Conservation (phyloP, 2,797 vertebrate genomes). For the Spheniscus humboldti region DNA sequence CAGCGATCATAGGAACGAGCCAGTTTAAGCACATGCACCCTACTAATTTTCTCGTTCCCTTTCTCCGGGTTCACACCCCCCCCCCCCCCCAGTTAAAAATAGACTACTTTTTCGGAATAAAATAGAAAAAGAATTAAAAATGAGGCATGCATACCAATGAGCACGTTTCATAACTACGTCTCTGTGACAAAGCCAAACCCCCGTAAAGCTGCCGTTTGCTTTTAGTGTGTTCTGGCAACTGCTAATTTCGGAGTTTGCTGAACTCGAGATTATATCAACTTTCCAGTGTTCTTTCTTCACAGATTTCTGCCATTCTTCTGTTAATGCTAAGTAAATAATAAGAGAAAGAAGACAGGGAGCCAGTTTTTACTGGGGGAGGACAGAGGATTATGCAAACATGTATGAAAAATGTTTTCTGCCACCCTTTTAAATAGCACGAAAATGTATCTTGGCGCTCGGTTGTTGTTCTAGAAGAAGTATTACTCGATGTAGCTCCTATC, state of each 20-base stretch:
- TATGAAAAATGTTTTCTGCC: not conserved
- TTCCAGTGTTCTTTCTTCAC: not conserved
- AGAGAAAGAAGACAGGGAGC: not conserved
- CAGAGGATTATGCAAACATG: not conserved
- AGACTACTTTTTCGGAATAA: not conserved
- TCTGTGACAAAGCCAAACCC: conserved; percentile 30
- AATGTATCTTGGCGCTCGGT: not conserved
- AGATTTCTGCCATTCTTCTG: not conserved
- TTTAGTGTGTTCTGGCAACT: not conserved
- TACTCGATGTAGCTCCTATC: not conserved
- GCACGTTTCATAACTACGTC: conserved; percentile 9
- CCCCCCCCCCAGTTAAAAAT: not conserved
- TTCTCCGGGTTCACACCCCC: not conserved
- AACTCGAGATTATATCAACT: conserved; percentile 3
- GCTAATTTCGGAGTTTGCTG: not conserved
- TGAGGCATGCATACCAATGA: not conserved
- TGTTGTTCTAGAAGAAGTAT: not conserved
- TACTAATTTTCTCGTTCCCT: not conserved
- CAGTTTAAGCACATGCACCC: not conserved
- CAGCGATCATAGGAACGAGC: not conserved
- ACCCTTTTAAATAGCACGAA: not conserved
- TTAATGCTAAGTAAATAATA: conserved; percentile 2
- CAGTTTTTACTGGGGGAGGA: not conserved
- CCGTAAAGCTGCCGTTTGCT: not conserved
- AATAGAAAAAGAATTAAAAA: conserved; percentile 15